phyloP scores from a whole-genome alignment of 2,888 invertebrate genomes.

The Leucophenga montana region DNA sequence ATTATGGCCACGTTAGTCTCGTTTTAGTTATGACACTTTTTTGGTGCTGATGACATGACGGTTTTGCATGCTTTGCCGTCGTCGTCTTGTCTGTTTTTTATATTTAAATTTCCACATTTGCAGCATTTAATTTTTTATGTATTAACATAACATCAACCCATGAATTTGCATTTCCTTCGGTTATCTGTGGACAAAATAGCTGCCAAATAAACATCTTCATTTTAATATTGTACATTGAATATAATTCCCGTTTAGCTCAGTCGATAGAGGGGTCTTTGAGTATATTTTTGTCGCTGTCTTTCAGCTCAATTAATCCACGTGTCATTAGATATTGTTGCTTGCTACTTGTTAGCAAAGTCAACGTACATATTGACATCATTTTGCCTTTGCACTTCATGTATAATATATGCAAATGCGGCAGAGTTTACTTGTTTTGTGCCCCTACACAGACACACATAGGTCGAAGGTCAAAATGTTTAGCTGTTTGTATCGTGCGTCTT shows the following conservation, averaged over 20 bases:
- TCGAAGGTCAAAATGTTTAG: constrained; percentile 56
- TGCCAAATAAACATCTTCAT: not conserved
- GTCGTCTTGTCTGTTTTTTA: too few species aligned
- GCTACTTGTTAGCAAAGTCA: not conserved
- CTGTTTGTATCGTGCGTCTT: constrained; percentile 20
- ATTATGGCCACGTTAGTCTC: too few species aligned
- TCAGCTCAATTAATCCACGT: not conserved
- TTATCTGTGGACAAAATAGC: not conserved
- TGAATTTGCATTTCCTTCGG: too few species aligned
- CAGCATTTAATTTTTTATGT: too few species aligned
- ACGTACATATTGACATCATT: constrained; percentile 5
- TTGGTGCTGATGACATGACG: too few species aligned
- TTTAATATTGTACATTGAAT: not conserved
- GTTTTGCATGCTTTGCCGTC: too few species aligned
- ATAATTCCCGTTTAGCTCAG: not conserved
- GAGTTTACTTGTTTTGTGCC: constrained; percentile 29
- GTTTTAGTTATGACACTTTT: too few species aligned
- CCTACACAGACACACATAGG: constrained; percentile 32
- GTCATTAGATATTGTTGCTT: not conserved
- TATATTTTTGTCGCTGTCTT: not conserved
- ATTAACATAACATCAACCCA: too few species aligned
- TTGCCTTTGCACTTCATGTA: constrained; percentile 28
- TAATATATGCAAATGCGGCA: constrained; percentile 46
- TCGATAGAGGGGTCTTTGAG: not conserved
- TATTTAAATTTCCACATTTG: too few species aligned